Percentiles rank a stretch among this genome's conserved stretches.
Evolutionary conservation across 1,140 invertebrate genomes (phyloP).

Genomic region (Brachionus manjavacas): DNA sequence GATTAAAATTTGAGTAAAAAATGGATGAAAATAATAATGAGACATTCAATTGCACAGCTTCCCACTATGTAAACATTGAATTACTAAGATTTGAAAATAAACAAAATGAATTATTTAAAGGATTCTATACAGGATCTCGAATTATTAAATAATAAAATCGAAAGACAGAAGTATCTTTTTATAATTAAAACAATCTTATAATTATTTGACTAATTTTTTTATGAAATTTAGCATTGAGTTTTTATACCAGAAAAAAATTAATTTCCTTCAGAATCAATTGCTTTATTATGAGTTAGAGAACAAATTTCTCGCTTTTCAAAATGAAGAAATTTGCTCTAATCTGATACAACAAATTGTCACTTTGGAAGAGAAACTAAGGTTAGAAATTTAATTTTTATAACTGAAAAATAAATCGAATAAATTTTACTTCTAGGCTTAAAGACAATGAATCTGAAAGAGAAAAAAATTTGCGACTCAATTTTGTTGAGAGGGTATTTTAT

Average conservation of each 20-base stretch:
- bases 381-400: background rate
- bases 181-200: too few relatives aligned
- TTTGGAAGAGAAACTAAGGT: background rate
- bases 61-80: background rate
- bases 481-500: background rate
- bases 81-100: background rate
- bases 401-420: background rate
- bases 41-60: background rate
- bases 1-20: background rate
- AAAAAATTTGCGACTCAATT: background rate
- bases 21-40: constrained; percentile 18
- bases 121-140: background rate
- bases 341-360: background rate
- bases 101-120: too few relatives aligned
- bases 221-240: background rate
- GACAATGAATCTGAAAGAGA: background rate
- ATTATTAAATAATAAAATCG: background rate
- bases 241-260: background rate
- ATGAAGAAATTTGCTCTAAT: background rate
- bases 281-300: background rate
- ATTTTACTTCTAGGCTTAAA: background rate
- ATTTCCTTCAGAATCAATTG: background rate
- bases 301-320: background rate
- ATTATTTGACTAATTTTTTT: too few relatives aligned
- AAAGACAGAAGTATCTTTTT: background rate